Evolutionary conservation across 2,797 vertebrate species (phyloP).

Genomic region (Sternotherus odoratus): DNA sequence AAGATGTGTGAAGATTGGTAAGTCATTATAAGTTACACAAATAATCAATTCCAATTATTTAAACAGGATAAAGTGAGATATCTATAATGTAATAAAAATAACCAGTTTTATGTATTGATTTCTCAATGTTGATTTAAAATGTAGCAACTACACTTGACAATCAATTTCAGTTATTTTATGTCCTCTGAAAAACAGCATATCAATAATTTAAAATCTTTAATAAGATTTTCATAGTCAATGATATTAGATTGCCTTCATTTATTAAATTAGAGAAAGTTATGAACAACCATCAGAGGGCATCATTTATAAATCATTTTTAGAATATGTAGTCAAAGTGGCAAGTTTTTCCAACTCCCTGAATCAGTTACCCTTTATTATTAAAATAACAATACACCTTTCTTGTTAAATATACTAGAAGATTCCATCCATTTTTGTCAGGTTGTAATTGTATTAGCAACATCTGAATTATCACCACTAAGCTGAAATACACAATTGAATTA

Average conservation of each 20-base stretch:
- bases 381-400: neutral
- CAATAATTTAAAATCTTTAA: neutral
- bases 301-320: slow-evolving; percentile 42
- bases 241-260: neutral
- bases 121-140: neutral
- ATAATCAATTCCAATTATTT: neutral
- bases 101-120: neutral
- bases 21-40: neutral
- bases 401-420: neutral
- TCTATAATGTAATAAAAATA: neutral
- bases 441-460: neutral
- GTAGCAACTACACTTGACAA: rapidly evolving
- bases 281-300: slow-evolving; percentile 66
- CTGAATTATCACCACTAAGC: neutral
- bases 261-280: neutral
- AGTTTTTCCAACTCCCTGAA: slow-evolving; percentile 42
- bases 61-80: rapidly evolving
- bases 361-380: neutral
- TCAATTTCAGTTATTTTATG: neutral
- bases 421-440: too few relatives aligned
- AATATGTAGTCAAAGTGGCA: neutral
- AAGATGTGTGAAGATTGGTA: neutral
- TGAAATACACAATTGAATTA: neutral
- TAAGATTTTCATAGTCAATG: neutral
- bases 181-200: neutral